phyloP scores from a whole-genome alignment of 2,797 vertebrate species.

The Buceros bicornis region DNA sequence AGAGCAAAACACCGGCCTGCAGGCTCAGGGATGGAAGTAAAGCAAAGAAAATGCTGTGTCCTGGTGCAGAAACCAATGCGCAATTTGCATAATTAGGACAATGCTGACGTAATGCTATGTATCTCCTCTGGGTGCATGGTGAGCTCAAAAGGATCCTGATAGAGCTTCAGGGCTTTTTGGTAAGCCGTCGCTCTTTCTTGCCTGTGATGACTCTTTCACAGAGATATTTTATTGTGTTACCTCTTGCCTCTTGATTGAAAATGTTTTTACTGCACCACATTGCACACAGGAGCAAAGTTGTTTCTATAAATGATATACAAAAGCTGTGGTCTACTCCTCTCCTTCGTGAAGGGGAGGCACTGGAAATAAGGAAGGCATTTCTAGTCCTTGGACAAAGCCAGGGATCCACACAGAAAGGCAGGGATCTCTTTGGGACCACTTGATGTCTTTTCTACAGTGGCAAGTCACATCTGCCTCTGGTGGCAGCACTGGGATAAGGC shows the following conservation, averaged over 20 bases:
- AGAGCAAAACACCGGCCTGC: background rate
- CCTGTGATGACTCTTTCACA: background rate
- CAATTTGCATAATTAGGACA: conserved; percentile 28
- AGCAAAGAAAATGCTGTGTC: background rate
- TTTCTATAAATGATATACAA: background rate
- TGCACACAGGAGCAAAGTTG: background rate
- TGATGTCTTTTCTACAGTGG: background rate
- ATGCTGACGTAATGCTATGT: background rate
- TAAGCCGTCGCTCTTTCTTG: background rate
- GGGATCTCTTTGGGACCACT: too few species aligned
- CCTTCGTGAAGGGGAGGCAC: background rate
- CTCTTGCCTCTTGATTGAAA: background rate
- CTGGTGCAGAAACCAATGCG: background rate
- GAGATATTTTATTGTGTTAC: background rate
- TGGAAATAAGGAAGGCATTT: background rate
- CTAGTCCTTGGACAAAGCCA: accelerated
- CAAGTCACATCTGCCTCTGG: background rate
- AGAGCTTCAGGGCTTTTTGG: background rate
- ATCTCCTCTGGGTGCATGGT: background rate
- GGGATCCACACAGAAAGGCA: background rate
- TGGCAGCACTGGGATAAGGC: background rate
- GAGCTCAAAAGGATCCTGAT: background rate
- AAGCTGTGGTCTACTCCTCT: background rate
- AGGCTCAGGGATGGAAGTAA: background rate
- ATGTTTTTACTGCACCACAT: background rate